Evolutionary conservation across 2,888 invertebrate genomes (phyloP).

Genomic region (Hermaeophaga mercurialis): DNA sequence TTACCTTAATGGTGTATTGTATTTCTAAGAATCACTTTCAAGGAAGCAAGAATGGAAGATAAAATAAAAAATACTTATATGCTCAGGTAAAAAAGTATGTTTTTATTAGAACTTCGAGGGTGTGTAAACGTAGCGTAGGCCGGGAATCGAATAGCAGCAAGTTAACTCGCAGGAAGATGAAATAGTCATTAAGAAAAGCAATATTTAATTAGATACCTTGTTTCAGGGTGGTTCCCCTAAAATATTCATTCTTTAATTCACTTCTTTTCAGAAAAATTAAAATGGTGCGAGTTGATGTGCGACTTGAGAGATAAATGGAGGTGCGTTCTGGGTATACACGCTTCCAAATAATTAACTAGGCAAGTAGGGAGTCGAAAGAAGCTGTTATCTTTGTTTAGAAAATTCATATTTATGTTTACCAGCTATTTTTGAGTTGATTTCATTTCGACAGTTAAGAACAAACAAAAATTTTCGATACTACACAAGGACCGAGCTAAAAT

Average conservation of each 20-base stretch:
- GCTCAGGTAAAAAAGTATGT: too few species aligned
- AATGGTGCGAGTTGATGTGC: constrained; percentile 9
- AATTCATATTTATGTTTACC: neutral
- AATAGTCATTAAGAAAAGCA: constrained; percentile 28
- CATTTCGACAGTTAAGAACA: too few species aligned
- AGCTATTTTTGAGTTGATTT: too few species aligned
- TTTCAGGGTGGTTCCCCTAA: constrained; percentile 4
- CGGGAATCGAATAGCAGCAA: neutral
- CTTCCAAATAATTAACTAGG: neutral
- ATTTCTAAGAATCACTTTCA: too few species aligned
- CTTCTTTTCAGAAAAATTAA: constrained; percentile 25
- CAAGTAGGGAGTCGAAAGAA: neutral
- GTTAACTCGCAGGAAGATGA: constrained; percentile 13
- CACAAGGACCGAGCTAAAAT: too few species aligned
- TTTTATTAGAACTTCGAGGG: neutral
- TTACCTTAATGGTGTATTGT: too few species aligned
- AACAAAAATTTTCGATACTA: too few species aligned
- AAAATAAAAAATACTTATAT: too few species aligned
- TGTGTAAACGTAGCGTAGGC: neutral
- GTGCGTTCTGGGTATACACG: constrained; percentile 7
- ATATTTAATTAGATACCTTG: constrained; percentile 26
- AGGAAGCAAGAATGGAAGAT: too few species aligned
- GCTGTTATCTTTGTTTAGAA: neutral
- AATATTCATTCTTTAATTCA: constrained; percentile 24
- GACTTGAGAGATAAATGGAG: constrained; percentile 10